phyloP scores from a whole-genome alignment of 2,113 vertebrate species.

The Macaca fascicularis region T2T-MFA8v1.1 NC_088381.1:23917001-23917500 shows the following conservation, averaged over 20 bases:
- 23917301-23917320: not conserved
- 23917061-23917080: accelerated
- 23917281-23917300: conserved; percentile 6
- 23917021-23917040: not conserved
- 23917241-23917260: not conserved
- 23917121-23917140: not conserved
- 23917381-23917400: not conserved
- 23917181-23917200: not conserved
- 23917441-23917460: not conserved
- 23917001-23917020: not conserved
- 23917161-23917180: not conserved
- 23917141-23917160: accelerated
- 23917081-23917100: not conserved
- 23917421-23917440: not conserved
- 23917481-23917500: not conserved
- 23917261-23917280: not conserved
- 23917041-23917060: not conserved
- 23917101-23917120: not conserved
- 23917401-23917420: not conserved
- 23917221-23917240: not conserved
- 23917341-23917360: not conserved
- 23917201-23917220: not conserved
- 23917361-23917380: not conserved
- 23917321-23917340: not conserved
- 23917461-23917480: not conserved